Evolutionary conservation across 2,113 vertebrate species (phyloP), one percentile per base, ranked within the genome.

Genomic region (Terrapene triunguis): DNA sequence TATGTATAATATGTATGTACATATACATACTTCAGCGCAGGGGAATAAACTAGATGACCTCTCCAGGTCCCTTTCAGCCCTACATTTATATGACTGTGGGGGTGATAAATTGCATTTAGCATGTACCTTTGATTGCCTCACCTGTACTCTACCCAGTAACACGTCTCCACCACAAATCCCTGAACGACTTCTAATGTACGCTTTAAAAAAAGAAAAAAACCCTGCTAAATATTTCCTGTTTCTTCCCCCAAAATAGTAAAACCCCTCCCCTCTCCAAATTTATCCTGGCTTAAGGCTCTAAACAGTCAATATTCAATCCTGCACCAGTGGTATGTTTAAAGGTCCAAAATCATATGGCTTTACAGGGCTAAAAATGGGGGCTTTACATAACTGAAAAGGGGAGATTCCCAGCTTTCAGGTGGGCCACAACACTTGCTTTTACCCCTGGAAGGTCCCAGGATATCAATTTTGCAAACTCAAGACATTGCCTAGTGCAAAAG

Each of bases 401-500:
- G 35, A 35, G 35, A 9, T 38, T 38, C 65, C 65, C 35, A 38
- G 65, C 65, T 69, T 69, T 69, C 65, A 65, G 62, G 16, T 65
- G 7, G 16, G 13, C 17, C 62, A 65, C 32, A 62, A 29, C 57
- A 69, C 21, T 69, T 69, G 35, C 35, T 38, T 69, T 69, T 69
- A 69, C 35, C n/a, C 65, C 17, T 69, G 17, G 11, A 59, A 59
- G 25, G 24, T 12, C 9, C 57, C 57, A 59, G 57, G 5, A 59
- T 59, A 59, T 51, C 9, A 72, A 47, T 48, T 51, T 22, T 74
- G n/a, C 57, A 24, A 27, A 82, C 29, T 51, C 1, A 1, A 93
- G 72, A 35, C 83, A 87, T 50, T 1, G 8, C 50, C 35, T 4
- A 0, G 0, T 51, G 44, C 0, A 7, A n/a, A 74, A 88, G 17